Percentiles rank a stretch among this genome's conserved stretches.
Evolutionary conservation across 1,140 invertebrate species (phyloP).

Genomic region (Pollicipes pollicipes): DNA sequence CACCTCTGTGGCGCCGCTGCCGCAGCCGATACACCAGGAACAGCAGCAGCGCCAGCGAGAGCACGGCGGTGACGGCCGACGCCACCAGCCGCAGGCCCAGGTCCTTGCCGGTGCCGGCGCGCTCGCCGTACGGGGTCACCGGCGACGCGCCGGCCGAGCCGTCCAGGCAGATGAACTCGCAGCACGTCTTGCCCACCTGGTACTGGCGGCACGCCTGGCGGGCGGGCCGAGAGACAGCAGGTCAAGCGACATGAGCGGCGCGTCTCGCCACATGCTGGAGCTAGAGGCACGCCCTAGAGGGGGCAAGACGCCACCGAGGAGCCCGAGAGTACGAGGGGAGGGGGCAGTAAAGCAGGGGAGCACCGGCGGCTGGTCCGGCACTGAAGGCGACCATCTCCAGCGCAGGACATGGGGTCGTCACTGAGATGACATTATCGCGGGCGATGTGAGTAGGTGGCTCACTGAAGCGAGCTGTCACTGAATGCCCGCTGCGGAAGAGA

Average conservation of each 20-base stretch:
- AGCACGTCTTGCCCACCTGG: conserved; percentile 59
- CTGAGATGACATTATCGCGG: no score
- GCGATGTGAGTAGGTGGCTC: no score
- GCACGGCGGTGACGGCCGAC: conserved; percentile 57
- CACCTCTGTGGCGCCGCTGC: conserved; percentile 51
- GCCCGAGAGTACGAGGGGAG: neutral
- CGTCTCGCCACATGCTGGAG: neutral
- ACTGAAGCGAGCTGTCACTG: no score
- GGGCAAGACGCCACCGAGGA: neutral
- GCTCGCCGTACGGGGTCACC: conserved; percentile 27
- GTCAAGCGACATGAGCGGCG: neutral
- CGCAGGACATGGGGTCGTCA: no score
- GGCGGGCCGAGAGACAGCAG: conserved; percentile 16
- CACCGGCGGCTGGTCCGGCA: no score
- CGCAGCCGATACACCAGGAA: conserved; percentile 62
- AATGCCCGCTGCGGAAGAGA: no score
- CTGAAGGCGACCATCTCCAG: conserved; percentile 13
- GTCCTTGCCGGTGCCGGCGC: conserved; percentile 42
- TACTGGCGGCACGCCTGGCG: conserved; percentile 63
- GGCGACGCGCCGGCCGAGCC: conserved; percentile 23
- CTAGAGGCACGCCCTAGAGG: neutral
- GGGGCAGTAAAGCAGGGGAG: no score
- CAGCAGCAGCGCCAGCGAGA: conserved; percentile 55
- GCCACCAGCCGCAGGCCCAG: conserved; percentile 59
- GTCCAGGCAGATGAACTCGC: conserved; percentile 61